phyloP scores from a whole-genome alignment of 2,797 vertebrate genomes.

The Mycteria americana region DNA sequence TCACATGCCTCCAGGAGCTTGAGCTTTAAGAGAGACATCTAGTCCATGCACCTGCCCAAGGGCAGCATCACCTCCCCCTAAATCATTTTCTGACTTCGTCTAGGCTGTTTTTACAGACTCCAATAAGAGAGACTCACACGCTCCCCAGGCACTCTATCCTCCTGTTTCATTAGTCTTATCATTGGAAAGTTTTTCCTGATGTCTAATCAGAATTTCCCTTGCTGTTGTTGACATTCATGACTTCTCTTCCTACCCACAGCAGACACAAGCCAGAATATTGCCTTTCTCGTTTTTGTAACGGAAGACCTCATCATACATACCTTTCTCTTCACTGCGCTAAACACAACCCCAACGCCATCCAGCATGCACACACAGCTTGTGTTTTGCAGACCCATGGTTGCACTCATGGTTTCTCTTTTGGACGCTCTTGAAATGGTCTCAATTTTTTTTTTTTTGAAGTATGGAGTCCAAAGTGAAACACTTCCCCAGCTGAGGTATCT shows the following conservation, averaged over 20 bases:
- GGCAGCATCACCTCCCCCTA: slow-evolving; percentile 64
- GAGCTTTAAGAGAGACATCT: slow-evolving; percentile 61
- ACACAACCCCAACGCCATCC: background rate
- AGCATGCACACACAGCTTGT: background rate
- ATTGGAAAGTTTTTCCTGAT: slow-evolving; percentile 48
- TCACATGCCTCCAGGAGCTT: slow-evolving; percentile 56
- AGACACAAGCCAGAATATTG: background rate
- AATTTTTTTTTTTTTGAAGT: background rate
- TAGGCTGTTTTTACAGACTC: slow-evolving; percentile 69
- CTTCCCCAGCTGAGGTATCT: background rate
- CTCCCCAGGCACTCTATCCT: slow-evolving; percentile 55
- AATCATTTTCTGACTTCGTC: slow-evolving; percentile 69
- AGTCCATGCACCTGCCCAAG: slow-evolving; percentile 56
- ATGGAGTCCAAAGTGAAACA: background rate
- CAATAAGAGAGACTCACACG: slow-evolving; percentile 60
- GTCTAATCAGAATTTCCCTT: slow-evolving; percentile 40
- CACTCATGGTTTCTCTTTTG: background rate
- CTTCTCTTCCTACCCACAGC: background rate
- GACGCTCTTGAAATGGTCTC: background rate
- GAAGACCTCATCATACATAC: background rate
- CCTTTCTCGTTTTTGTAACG: background rate
- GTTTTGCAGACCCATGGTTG: background rate
- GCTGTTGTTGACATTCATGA: slow-evolving; percentile 19
- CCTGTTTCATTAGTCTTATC: slow-evolving; percentile 64
- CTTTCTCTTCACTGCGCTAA: background rate